Evolutionary conservation across 2,797 vertebrate genomes (phyloP), one percentile per base, ranked within the genome.

Genomic region (Pipistrellus kuhlii): DNA sequence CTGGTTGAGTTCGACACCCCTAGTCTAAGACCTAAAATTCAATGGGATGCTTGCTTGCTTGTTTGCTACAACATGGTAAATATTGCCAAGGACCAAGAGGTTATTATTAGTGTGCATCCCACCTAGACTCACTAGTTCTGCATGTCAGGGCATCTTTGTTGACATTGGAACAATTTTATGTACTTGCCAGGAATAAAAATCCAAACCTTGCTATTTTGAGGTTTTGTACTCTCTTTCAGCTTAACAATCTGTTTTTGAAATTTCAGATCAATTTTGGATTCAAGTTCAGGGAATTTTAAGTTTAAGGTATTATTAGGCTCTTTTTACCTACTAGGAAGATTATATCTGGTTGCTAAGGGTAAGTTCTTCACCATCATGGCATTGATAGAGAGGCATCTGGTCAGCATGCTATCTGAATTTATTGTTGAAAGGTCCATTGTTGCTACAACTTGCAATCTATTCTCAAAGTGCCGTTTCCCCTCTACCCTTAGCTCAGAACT

Each of bases 261-360:
- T 90, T 87, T 90, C 53, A 57, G 35, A 78, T 89, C 7, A 53
- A 76, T 62, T 93, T 91, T 86, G 48, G 35, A 91, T 68, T 53
- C 21, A 92, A 75, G 41, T 77, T 78, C 18, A 82, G 80, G 68
- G 20, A 91, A 89, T 64, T 93, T 35, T 76, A 87, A 84, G 14
- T 75, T 75, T 72, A 68, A 92, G 17, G n/a, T 69, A 90, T 87
- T 87, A 78, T 44, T 32, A 71, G 57, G 59, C 13, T 90, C 13
- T 59, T 90, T 30, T 77, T 59, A 32, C 59, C 41, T 82, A 55
- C 53, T 21, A 53, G 53, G 20, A 30, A 59, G 62, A 76, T 48
- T 82, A 88, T 82, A 72, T 48, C 30, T 51, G 15, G 38, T 85
- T 91, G 35, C 2, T 64, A 25, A 78, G 71, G 25, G 3, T 73